phyloP scores from a whole-genome alignment of 2,797 vertebrate genomes.

The Sebastolobus alascanus region DNA sequence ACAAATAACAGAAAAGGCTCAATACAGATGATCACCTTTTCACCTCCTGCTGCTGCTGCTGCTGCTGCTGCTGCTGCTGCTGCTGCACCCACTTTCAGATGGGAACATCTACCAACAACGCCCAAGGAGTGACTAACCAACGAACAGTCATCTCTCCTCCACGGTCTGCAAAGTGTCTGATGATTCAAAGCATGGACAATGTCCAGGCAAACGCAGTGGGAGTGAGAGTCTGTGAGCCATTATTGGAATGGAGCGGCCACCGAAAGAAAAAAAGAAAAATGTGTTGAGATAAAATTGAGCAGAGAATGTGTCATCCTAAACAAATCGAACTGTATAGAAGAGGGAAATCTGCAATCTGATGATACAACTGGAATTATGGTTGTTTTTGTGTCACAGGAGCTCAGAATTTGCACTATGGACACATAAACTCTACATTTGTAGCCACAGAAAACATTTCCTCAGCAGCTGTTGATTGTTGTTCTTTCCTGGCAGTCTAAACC shows the following conservation, averaged over 20 bases:
- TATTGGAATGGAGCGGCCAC: slow-evolving; percentile 27
- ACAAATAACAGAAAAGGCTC: background rate
- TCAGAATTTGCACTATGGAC: background rate
- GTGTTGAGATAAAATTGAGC: background rate
- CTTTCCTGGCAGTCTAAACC: background rate
- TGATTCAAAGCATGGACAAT: slow-evolving; percentile 64
- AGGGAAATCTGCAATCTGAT: background rate
- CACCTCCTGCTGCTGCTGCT: slow-evolving; percentile 16
- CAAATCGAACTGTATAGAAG: background rate
- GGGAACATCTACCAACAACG: slow-evolving; percentile 51
- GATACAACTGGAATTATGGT: background rate
- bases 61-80: slow-evolving; percentile 32
- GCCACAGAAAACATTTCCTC: slow-evolving; percentile 1
- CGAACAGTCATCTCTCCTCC: slow-evolving; percentile 44
- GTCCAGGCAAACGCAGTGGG: slow-evolving; percentile 51
- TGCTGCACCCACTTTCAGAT: slow-evolving; percentile 59
- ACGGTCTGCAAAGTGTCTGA: slow-evolving; percentile 45
- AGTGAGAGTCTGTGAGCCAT: slow-evolving; percentile 33
- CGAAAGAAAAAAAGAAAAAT: slow-evolving; percentile 12
- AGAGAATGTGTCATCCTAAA: slow-evolving; percentile 1
- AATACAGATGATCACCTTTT: slow-evolving; percentile 36
- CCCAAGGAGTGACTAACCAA: slow-evolving; percentile 64
- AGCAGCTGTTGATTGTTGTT: slow-evolving; percentile 12
- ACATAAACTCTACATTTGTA: background rate
- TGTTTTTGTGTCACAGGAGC: background rate